phyloP scores from a whole-genome alignment of 2,888 invertebrate species.

The Chelonus formosanus region DNA sequence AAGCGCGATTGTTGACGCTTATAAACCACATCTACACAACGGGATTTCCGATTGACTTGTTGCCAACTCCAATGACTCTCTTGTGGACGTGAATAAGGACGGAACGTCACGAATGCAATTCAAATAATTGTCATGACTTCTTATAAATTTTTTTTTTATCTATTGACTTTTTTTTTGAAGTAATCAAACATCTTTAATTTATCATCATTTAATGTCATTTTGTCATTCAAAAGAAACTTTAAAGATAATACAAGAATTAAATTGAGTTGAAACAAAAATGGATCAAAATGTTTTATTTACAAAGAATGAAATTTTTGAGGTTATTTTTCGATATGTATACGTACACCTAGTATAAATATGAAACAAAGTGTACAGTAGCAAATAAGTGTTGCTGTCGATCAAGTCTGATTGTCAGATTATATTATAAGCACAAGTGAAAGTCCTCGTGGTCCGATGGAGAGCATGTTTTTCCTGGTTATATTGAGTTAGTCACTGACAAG shows the following conservation, averaged over 20 bases:
- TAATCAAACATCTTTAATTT: background rate
- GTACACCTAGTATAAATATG: too few relatives aligned
- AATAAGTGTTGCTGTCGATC: constrained; percentile 35
- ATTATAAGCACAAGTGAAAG: constrained; percentile 39
- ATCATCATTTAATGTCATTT: too few relatives aligned
- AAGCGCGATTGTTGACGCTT: constrained; percentile 12
- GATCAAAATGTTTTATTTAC: constrained; percentile 17
- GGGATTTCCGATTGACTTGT: constrained; percentile 26
- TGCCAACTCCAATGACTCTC: constrained; percentile 8
- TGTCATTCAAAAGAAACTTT: too few relatives aligned
- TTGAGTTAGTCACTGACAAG: constrained; percentile 34
- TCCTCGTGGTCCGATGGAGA: constrained; percentile 34
- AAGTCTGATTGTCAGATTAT: constrained; percentile 41
- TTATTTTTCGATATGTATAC: too few relatives aligned
- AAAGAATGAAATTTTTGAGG: background rate
- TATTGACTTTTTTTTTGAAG: too few relatives aligned
- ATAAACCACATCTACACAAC: constrained; percentile 6
- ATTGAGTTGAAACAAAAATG: background rate
- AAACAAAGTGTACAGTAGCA: constrained; percentile 5
- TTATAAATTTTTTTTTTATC: background rate
- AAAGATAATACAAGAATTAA: too few relatives aligned
- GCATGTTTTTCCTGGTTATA: constrained; percentile 32
- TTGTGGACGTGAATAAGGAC: constrained; percentile 1
- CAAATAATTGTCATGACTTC: constrained; percentile 4
- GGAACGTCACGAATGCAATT: constrained; percentile 11